These are phyloP conservation scores for Astropecten irregularis DNA, from an alignment of 53 echinoderm and acorn worm genomes.

Conservation along the genomic window DNA sequence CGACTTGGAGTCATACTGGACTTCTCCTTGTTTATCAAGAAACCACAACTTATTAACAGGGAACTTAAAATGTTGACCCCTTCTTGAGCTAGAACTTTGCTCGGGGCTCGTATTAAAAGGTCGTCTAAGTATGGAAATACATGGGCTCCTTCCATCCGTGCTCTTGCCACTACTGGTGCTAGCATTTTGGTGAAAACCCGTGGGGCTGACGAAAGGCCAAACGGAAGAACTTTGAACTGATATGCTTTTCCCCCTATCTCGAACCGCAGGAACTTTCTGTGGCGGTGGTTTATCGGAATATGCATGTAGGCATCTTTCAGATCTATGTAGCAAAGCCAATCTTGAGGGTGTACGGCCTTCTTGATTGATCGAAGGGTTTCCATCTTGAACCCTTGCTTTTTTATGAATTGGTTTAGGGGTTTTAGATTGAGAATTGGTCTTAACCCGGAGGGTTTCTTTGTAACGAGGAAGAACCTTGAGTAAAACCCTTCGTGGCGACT, in stretches of 20 bases:
- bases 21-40: constrained; percentile 6
- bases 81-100: constrained; percentile 23
- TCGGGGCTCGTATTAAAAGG: constrained; percentile 8
- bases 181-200: neutral
- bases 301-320: neutral
- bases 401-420: constrained; percentile 1
- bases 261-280: neutral
- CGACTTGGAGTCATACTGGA: constrained; percentile 11
- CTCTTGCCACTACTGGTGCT: neutral
- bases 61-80: neutral
- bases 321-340: neutral
- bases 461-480: neutral
- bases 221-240: neutral
- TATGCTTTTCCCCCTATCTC: neutral
- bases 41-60: constrained; percentile 4
- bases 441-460: neutral
- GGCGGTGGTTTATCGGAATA: neutral
- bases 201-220: too few relatives aligned
- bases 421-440: too few relatives aligned
- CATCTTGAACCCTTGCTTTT: constrained; percentile 15
- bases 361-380: too few relatives aligned
- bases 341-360: too few relatives aligned
- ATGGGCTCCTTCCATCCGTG: neutral
- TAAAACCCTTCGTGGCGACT: neutral
- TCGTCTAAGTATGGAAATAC: neutral